Base-by-base conservation (phyloP, 1,140 invertebrate species). In the Stenopsyche tienmushanensis region DNA sequence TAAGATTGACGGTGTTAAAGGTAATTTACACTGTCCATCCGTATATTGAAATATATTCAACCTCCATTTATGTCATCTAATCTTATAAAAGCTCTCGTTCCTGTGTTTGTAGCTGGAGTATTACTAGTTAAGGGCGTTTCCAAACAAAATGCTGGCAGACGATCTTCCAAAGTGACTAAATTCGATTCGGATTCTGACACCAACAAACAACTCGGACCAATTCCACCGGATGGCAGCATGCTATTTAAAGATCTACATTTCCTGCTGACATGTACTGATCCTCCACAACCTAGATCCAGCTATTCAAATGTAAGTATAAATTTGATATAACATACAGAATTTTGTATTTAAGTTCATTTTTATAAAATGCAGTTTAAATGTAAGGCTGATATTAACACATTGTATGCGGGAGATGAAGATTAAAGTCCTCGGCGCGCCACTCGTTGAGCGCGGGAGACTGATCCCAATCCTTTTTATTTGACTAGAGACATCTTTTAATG, bases 211-310 rank as follows among this genome's bases (percentile, higher is more conserved):
- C 68, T 85, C 0, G 85, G 84, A 0, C 84, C 84, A 0, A 82
- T 86, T 29, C 84, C 83, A 0, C 58, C 45, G 3, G 21, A 63
- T 0, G 78, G 78, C 2, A 80, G 77, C 10, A 79, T 73, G 8
- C 65, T 85, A 10, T 86, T 86, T 62, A 75, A 76, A 1, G 82
- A 80, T 0, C 72, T 82, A 49, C 79, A 80, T 17, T 86, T 86
- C 66, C 66, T 86, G 3, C 68, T 86, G 0, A 84, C 83, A 1
- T 85, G 82, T 64, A 81, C 79, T 3, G 77, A 80, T 8, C 71
- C 76, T 0, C 75, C 82, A 0, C 15, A 72, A 1, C 59, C 75
- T 1, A 50, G 50, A 47, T 21, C 39, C 1, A 42, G n/a, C 5
- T 26, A 57, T 18, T 23, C 13, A 47, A 60, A 60, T 17, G 57